phyloP scores from a whole-genome alignment of 2,113 vertebrate species.

The Regulus satrapa region DNA sequence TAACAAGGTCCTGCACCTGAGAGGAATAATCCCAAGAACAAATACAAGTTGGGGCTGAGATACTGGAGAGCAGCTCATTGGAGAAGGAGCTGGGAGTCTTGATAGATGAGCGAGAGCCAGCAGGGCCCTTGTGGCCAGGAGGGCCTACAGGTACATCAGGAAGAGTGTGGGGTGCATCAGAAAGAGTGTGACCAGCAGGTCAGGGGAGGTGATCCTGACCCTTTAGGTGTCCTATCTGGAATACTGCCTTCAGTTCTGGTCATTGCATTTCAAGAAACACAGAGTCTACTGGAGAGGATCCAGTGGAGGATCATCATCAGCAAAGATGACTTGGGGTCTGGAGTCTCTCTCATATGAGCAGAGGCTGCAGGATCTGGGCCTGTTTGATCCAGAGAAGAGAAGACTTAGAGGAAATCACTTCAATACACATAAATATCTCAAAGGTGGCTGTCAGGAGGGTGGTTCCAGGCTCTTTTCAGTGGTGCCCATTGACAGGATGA shows the following conservation, averaged over 20 bases:
- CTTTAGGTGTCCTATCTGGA: accelerated
- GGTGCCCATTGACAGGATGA: background rate
- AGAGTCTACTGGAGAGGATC: background rate
- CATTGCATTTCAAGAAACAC: background rate
- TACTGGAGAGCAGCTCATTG: background rate
- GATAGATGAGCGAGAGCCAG: background rate
- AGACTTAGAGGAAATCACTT: background rate
- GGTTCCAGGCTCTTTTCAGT: background rate
- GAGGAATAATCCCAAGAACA: background rate
- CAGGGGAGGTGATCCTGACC: background rate
- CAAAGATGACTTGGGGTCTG: background rate
- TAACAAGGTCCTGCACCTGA: background rate
- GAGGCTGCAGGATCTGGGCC: background rate
- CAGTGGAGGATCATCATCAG: background rate
- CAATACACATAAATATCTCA: background rate
- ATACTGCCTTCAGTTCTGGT: background rate
- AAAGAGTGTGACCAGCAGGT: background rate
- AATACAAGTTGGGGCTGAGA: background rate
- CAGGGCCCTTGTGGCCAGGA: background rate
- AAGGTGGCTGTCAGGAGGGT: background rate
- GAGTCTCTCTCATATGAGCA: background rate
- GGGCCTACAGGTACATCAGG: accelerated
- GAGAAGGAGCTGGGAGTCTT: background rate
- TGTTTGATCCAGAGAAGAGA: background rate
- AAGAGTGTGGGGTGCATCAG: too few species aligned